These are phyloP conservation scores for Lota lota DNA, from an alignment of 2,113 vertebrate genomes.

Conservation along the genomic window DNA sequence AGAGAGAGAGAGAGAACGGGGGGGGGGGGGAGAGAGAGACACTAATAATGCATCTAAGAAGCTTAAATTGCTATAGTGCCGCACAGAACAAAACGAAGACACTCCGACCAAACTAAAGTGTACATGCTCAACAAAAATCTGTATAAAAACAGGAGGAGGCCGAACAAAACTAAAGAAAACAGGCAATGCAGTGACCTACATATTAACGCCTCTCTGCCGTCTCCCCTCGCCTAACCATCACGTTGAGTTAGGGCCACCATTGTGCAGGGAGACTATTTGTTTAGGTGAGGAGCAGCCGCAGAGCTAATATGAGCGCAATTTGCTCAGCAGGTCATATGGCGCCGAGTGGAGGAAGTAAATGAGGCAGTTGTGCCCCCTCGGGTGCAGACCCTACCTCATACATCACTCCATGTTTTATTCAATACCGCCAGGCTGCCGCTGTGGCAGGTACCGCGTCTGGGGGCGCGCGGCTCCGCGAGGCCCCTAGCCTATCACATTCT, in stretches of 20 bases:
- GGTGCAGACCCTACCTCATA: constrained; percentile 74
- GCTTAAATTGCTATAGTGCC: background rate
- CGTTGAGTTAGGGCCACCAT: constrained; percentile 71
- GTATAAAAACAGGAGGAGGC: background rate
- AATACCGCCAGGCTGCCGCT: constrained; percentile 71
- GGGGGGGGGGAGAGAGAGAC: background rate
- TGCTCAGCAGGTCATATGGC: constrained; percentile 75
- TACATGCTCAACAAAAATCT: background rate
- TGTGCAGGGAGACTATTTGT: constrained; percentile 73
- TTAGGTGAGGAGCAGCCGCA: constrained; percentile 75
- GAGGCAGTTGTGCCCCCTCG: constrained; percentile 74
- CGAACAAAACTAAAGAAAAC: constrained; percentile 37
- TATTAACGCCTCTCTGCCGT: constrained; percentile 64
- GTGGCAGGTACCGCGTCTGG: constrained; percentile 73
- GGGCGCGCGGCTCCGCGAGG: constrained; percentile 62
- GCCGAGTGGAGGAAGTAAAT: constrained; percentile 73
- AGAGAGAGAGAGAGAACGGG: no score
- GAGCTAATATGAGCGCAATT: constrained; percentile 77
- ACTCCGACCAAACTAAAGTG: background rate
- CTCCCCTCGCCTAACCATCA: constrained; percentile 62
- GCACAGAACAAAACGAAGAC: background rate
- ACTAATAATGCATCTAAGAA: no score
- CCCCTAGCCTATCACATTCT: constrained; percentile 65
- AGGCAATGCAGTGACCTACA: constrained; percentile 75
- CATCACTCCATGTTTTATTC: constrained; percentile 81